Evolutionary conservation across 2,888 invertebrate species (phyloP), one percentile per base, ranked within the genome.

Genomic region (Seladonia tumulorum): DNA sequence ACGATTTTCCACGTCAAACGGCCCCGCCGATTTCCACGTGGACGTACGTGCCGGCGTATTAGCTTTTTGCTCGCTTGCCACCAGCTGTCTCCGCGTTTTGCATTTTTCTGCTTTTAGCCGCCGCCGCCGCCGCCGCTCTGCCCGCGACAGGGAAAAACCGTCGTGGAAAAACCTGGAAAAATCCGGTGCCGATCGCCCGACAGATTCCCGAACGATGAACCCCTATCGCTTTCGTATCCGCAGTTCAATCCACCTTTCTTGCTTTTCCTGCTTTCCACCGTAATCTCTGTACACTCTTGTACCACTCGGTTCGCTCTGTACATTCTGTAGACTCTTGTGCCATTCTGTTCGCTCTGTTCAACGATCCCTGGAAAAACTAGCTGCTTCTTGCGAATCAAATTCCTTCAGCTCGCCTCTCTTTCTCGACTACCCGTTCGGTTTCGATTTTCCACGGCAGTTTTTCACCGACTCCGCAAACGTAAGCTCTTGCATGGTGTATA

Each of bases 1-100:
- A 92, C 90, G 89, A 91, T 92, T 93, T 91, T 85, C 89, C 88
- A 70, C 89, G 89, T 92, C 91, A 91, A 91, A 92, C 89, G 88
- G 75, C 77, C 83, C 88, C 83, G 83, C 75, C 88, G 89, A 87
- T 92, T 92, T 92, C 88, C 89, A 76, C 89, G 87, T 73, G 72
- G 89, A 18, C 77, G 78, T 83, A 80, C 91, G 87, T 87, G 90
- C 88, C 86, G 39, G 45, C 72, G 73, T 87, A 87, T 87, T 87
- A 83, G 86, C 87, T 83, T 92, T 91, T 89, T 74, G 42, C 82
- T 81, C 57, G 66, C 35, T 39, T 35, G 75, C 70, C 81, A 45
- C 63, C 74, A 29, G 76, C 76, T 79, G 76, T 81, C 72, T 77
- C 70, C 66, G 49, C 79, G 74, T 73, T 81, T 39, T 80, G 57